Percentiles rank a stretch among this genome's conserved stretches.
Conservation (phyloP, 2,888 invertebrate genomes). For the Rutpela maculata region DNA sequence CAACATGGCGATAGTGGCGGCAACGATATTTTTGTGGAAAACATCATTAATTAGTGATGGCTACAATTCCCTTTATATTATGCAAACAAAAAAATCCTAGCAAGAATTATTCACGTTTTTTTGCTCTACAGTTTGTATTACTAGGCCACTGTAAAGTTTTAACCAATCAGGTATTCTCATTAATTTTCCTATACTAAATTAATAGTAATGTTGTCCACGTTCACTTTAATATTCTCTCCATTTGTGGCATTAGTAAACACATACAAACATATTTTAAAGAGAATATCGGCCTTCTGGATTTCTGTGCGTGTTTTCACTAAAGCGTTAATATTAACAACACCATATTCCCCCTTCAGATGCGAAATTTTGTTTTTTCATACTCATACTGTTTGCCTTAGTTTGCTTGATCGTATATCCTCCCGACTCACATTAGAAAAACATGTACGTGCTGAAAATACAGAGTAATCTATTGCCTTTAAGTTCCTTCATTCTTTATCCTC, state of each 20-base stretch:
- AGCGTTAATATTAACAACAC: slow-evolving; percentile 18
- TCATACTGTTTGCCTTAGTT: slow-evolving; percentile 34
- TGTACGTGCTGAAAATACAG: slow-evolving; percentile 18
- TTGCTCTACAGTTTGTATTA: too few species aligned
- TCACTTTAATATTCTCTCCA: background rate
- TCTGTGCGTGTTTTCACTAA: slow-evolving; percentile 2
- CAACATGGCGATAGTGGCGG: too few species aligned
- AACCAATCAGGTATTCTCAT: too few species aligned
- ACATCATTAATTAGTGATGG: too few species aligned
- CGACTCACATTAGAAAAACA: slow-evolving; percentile 24
- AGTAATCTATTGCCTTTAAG: slow-evolving; percentile 26
- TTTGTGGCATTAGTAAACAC: background rate
- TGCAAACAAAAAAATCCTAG: too few species aligned
- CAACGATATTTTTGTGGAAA: too few species aligned
- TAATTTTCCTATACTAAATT: too few species aligned
- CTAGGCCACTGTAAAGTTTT: too few species aligned
- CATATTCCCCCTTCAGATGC: background rate
- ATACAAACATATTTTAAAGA: background rate
- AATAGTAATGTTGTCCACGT: too few species aligned
- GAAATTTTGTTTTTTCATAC: slow-evolving; percentile 22
- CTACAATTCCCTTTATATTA: too few species aligned
- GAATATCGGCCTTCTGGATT: background rate
- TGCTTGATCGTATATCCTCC: slow-evolving; percentile 29
- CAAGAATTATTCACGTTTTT: too few species aligned
- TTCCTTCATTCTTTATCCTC: background rate